phyloP scores from a whole-genome alignment of 2,113 vertebrate species.

The Ailuropoda melanoleuca region DNA sequence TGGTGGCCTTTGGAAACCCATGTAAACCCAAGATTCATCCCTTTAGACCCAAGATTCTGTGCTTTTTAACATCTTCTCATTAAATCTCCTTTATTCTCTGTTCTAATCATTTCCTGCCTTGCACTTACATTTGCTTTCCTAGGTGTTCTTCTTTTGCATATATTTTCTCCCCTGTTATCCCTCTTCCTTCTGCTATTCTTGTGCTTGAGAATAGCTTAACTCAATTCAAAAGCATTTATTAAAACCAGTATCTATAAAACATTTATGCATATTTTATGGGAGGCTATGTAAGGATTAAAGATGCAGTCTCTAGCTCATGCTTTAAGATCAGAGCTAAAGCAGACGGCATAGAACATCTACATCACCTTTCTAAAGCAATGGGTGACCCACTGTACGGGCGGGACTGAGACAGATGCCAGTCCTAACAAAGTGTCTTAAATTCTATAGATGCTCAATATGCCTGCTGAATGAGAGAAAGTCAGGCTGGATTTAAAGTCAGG shows the following conservation, averaged over 20 bases:
- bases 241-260: neutral
- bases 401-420: neutral
- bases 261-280: neutral
- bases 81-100: neutral
- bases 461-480: neutral
- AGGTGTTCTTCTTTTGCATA: neutral
- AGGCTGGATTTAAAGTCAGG: neutral
- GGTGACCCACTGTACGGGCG: neutral
- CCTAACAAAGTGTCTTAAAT: neutral
- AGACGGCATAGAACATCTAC: neutral
- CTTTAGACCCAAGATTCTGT: neutral
- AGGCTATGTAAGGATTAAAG: neutral
- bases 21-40: neutral
- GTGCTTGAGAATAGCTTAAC: neutral
- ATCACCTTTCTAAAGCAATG: neutral
- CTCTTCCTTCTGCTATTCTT: neutral
- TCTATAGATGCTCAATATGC: neutral
- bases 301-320: neutral
- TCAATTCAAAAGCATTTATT: neutral
- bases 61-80: neutral
- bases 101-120: neutral
- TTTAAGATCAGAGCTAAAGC: neutral
- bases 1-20: neutral
- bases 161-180: neutral
- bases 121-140: neutral